These are phyloP conservation scores for Acanthosepion pharaonis DNA, from an alignment of 2,888 invertebrate species.

Conservation along the genomic window DNA sequence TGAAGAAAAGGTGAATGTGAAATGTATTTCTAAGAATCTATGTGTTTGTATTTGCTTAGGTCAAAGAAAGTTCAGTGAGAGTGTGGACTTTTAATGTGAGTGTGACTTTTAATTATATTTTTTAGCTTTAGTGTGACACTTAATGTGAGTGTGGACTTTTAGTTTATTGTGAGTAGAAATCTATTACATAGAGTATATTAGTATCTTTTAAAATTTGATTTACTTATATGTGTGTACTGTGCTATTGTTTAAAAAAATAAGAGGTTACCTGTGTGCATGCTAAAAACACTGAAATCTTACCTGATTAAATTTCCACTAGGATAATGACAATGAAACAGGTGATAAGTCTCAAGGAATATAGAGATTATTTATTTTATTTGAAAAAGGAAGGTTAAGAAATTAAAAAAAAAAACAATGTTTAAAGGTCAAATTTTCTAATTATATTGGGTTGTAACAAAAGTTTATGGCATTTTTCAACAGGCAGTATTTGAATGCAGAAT, in stretches of 20 bases:
- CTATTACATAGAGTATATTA: background rate
- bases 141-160: background rate
- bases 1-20: background rate
- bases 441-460: too few relatives aligned
- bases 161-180: background rate
- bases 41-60: background rate
- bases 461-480: too few relatives aligned
- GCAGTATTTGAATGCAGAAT: too few relatives aligned
- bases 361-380: background rate
- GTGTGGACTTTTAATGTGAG: background rate
- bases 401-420: background rate
- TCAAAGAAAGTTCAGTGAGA: background rate
- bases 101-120: background rate
- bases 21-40: background rate
- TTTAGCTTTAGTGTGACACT: too few relatives aligned
- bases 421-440: too few relatives aligned
- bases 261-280: background rate
- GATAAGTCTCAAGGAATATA: background rate
- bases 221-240: background rate
- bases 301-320: constrained; percentile 42
- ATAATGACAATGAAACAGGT: background rate
- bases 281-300: constrained; percentile 38
- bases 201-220: background rate
- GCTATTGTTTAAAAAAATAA: background rate
- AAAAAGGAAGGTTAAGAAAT: background rate